Conservation (phyloP, 2,797 vertebrate species). For the Sternotherus odoratus region DNA sequence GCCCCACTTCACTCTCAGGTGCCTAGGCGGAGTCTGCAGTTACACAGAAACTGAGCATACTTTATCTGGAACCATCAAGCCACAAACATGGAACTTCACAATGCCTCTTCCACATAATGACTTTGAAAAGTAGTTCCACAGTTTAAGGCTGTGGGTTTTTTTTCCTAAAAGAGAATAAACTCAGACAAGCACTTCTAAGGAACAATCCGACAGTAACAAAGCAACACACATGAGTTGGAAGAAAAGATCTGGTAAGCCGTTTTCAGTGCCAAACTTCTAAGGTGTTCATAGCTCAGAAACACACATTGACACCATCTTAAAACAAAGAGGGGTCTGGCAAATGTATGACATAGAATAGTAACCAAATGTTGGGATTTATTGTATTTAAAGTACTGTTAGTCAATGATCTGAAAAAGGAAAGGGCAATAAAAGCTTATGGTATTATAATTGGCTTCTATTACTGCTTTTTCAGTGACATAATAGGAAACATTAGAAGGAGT, state of each 20-base stretch:
- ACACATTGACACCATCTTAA: neutral
- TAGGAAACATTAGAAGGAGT: neutral
- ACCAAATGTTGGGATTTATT: neutral
- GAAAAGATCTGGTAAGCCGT: neutral
- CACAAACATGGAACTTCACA: neutral
- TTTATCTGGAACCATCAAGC: neutral
- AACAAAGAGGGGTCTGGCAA: neutral
- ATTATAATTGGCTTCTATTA: neutral
- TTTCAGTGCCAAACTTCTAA: neutral
- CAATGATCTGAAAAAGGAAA: neutral
- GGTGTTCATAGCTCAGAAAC: accelerated
- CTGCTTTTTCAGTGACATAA: neutral
- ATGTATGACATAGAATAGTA: neutral
- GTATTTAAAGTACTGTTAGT: neutral
- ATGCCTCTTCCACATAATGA: neutral
- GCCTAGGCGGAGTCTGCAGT: neutral
- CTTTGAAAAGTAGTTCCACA: neutral
- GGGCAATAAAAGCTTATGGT: neutral
- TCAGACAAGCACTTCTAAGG: neutral
- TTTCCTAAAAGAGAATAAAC: neutral
- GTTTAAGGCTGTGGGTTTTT: neutral
- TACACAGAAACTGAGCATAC: neutral
- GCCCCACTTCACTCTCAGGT: neutral
- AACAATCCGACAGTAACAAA: neutral
- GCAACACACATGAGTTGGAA: accelerated